These are phyloP conservation scores for Lamprotornis superbus DNA, from an alignment of 2,113 vertebrate species.

Conservation along the genomic window DNA sequence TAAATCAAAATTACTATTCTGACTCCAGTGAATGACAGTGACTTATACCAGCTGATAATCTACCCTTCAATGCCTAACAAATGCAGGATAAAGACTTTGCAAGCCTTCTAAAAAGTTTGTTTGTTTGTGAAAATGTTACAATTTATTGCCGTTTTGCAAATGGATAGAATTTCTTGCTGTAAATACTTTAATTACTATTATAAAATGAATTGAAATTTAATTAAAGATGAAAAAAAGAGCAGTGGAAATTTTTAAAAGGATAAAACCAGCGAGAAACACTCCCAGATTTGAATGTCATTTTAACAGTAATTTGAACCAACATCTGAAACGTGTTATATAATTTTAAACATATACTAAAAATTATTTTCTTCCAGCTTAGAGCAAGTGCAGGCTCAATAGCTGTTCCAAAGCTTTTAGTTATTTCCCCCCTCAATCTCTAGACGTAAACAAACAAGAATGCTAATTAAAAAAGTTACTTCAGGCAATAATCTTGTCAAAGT, in stretches of 20 bases:
- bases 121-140: conserved; percentile 31
- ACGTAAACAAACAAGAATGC: conserved; percentile 38
- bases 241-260: conserved; percentile 70
- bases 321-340: conserved; percentile 74
- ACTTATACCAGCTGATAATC: conserved; percentile 28
- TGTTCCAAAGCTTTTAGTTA: conserved; percentile 45
- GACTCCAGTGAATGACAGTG: conserved; percentile 40
- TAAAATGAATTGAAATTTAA: conserved; percentile 70
- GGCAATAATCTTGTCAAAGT: conserved; percentile 50
- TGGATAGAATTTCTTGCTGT: conserved; percentile 43
- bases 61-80: not conserved
- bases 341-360: conserved; percentile 73
- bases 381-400: conserved; percentile 28
- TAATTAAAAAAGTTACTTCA: conserved; percentile 45
- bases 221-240: conserved; percentile 76
- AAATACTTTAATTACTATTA: conserved; percentile 66
- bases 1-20: conserved; percentile 49
- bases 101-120: not conserved
- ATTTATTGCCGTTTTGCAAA: conserved; percentile 36
- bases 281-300: conserved; percentile 71
- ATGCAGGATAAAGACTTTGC: not conserved
- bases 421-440: conserved; percentile 38
- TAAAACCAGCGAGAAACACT: conserved; percentile 63
- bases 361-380: conserved; percentile 62
- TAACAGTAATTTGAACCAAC: conserved; percentile 71